A percentile compares a stretch with the other conserved stretches of the same genome.
Evolutionary conservation across 2,888 invertebrate species (phyloP).

Genomic region (Pammene fasciana): DNA sequence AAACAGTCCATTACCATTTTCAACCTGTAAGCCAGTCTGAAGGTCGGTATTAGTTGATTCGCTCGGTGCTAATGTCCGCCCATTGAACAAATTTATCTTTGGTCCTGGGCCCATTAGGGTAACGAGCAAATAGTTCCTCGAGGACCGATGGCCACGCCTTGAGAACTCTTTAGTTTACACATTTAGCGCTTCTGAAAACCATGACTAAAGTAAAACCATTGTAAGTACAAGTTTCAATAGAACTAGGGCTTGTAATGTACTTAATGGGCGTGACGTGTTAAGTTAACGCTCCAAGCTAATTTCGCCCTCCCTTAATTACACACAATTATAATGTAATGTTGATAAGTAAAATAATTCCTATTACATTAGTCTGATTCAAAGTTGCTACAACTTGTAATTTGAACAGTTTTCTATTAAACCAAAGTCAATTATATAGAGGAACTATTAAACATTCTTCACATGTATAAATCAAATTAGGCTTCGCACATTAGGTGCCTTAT

Average conservation of each 20-base stretch:
- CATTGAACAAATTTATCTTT: conserved; percentile 69
- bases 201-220: conserved; percentile 5
- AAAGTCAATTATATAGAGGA: not conserved
- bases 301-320: not conserved
- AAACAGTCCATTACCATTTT: conserved; percentile 22
- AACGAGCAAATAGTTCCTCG: conserved; percentile 74
- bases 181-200: conserved; percentile 5
- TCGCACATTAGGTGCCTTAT: not conserved
- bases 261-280: not conserved
- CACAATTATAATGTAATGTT: not conserved
- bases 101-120: conserved; percentile 69
- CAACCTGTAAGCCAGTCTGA: conserved; percentile 22
- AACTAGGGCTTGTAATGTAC: not conserved
- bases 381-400: conserved; percentile 2
- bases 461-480: not conserved
- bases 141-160: conserved; percentile 39
- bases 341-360: not conserved
- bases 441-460: not conserved
- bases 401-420: not conserved
- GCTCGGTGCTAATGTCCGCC: conserved; percentile 45
- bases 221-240: not conserved
- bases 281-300: conserved; percentile 1
- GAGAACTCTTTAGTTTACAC: conserved; percentile 14
- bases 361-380: conserved; percentile 10
- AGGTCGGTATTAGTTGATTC: conserved; percentile 35